Base-by-base conservation (phyloP, 1,140 invertebrate genomes). In the Oscheius sp. region DNA sequence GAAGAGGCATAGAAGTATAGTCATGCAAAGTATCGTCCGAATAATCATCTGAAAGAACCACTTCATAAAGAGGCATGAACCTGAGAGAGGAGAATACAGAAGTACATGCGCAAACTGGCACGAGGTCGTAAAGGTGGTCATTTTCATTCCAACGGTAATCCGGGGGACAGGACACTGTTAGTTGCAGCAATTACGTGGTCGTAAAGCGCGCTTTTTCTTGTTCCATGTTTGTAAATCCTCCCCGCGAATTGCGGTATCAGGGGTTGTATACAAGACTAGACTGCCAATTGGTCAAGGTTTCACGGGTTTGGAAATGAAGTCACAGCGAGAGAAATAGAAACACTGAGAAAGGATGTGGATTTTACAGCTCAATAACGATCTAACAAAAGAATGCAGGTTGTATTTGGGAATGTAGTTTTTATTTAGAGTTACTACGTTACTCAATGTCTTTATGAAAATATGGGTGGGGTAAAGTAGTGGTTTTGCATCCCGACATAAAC, bases 91-190 rank as follows among this genome's bases (percentile, higher is more conserved):
- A 26, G 28, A 26, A 26, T 55, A 55, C 49, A 55, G 49, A 42
- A 42, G 38, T n/a, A 55, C 49, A 55, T 20, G 49, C 49, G 49
- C 49, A 55, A 55, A 55, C 49, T 55, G 49, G 49, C 49, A 55
- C 49, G 49, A 55, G 49, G 49, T 55, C 49, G 49, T 55, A 55
- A 55, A 55, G 49, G 49, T 26, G 49, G 49, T 55, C 49, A 55
- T 55, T 55, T 55, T 55, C 49, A 55, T 55, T 55, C 49, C 49
- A 55, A 55, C 49, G 49, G 49, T 55, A 55, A 55, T 55, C 49
- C 49, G 49, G 49, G 28, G 49, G 49, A 55, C 49, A 55, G 49
- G 49, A 55, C 49, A 55, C 49, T 55, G 15, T 55, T 4, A 23
- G 49, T 55, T 55, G 49, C 7, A 7, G 49, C 49, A 55, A 55